Conservation (phyloP, 2,797 vertebrate species). For the Scolopax rusticola region DNA sequence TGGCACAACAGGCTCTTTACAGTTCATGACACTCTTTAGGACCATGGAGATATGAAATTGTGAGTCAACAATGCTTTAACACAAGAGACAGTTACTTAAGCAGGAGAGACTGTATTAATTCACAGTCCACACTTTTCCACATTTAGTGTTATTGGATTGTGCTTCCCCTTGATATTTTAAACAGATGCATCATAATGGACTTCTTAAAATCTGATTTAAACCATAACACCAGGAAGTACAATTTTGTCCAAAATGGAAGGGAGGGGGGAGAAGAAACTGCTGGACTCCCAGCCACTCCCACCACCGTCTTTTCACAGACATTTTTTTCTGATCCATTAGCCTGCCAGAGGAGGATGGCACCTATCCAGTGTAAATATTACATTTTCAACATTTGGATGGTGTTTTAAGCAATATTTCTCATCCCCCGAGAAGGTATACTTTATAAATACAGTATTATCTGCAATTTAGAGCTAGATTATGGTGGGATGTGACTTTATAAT, state of each 20-base stretch:
- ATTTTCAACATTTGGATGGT: conserved; percentile 48
- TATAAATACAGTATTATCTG: conserved; percentile 19
- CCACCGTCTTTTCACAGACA: background rate
- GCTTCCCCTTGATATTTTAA: conserved; percentile 49
- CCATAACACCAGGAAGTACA: conserved; percentile 22
- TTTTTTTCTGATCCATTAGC: conserved; percentile 34
- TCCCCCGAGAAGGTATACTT: background rate
- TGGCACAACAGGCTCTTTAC: conserved; percentile 43
- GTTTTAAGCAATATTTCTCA: conserved; percentile 24
- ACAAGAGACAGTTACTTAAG: background rate
- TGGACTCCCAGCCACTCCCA: background rate
- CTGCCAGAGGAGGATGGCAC: conserved; percentile 36
- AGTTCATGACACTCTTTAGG: conserved; percentile 36
- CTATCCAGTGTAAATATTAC: conserved; percentile 47
- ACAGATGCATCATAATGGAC: conserved; percentile 32
- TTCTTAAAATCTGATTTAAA: conserved; percentile 52
- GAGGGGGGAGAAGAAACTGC: background rate
- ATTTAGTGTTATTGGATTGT: background rate
- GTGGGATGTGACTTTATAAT: conserved; percentile 12
- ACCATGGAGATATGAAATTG: background rate
- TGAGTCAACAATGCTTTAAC: background rate
- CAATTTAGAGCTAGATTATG: background rate
- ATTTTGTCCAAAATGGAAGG: conserved; percentile 28
- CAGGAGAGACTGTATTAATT: background rate
- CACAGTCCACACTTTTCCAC: background rate